phyloP scores from a whole-genome alignment of 2,797 vertebrate genomes.

The Sebastolobus altivelis region DNA sequence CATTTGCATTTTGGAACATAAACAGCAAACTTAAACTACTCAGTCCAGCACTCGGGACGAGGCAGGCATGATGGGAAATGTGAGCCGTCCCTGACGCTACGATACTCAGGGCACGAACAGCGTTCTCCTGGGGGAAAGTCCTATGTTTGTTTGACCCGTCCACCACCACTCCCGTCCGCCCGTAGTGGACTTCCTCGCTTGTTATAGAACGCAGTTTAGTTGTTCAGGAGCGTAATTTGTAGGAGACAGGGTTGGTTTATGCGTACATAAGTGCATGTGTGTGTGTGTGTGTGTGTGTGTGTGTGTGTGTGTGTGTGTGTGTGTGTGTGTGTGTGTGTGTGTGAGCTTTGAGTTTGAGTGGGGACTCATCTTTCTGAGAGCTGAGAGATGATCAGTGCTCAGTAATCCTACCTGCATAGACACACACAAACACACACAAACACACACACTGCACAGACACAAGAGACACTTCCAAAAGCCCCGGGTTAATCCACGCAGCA shows the following conservation, averaged over 20 bases:
- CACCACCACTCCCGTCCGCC: too few species aligned
- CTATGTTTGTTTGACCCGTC: too few species aligned
- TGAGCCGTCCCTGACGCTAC: too few species aligned
- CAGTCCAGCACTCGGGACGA: too few species aligned
- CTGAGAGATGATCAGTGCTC: slow-evolving; percentile 67
- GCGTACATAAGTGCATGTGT: slow-evolving; percentile 6
- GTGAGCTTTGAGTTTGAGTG: slow-evolving; percentile 42
- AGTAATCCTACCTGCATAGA: slow-evolving; percentile 73
- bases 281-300: slow-evolving; percentile 1
- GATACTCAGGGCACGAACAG: too few species aligned
- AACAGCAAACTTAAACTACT: too few species aligned
- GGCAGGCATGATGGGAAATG: too few species aligned
- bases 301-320: slow-evolving; percentile 8
- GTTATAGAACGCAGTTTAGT: too few species aligned
- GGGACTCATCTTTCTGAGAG: slow-evolving; percentile 71
- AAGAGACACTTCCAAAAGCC: slow-evolving; percentile 33
- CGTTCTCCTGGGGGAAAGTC: too few species aligned
- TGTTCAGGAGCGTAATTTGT: too few species aligned
- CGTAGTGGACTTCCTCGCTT: too few species aligned
- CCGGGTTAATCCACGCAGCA: slow-evolving; percentile 56
- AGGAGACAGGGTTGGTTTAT: not conserved
- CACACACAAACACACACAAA: slow-evolving; percentile 26
- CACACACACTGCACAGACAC: slow-evolving; percentile 3
- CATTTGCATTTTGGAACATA: too few species aligned
- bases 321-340: slow-evolving; percentile 7